Evolutionary conservation across 2,113 vertebrate genomes (phyloP), one percentile per base, ranked within the genome.

Genomic region (Propithecus coquereli): DNA sequence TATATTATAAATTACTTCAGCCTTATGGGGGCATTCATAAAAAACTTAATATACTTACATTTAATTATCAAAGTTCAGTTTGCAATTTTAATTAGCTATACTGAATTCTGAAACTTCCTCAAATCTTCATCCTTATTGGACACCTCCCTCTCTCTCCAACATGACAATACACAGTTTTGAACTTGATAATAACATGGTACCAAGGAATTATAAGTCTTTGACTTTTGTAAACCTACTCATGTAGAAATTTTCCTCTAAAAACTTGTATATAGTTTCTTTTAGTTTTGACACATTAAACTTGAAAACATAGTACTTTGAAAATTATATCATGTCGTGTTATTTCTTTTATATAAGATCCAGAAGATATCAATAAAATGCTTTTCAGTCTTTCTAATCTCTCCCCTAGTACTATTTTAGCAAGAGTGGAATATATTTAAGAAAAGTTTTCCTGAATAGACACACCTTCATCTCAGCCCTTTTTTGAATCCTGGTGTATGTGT

Each of bases 21-120:
- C 22, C 57, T 52, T 94, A 65, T 50, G 59, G 37, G 43, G 65
- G 18, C 52, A 94, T 95, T 97, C 68, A 88, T 85, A 90, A 95
- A 90, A 92, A 84, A 89, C 22, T 95, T 93, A 95, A 87, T 65
- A 57, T 81, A 92, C 59, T 92, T 95, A 81, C 45, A 83, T 86
- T 96, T 93, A 95, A 76, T 94, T 88, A 90, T 45, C 77, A 91
- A 87, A 96, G 50, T 95, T 97, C 34, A 87, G 34, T 79, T 96
- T 92, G 77, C 71, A 94, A 47, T 77, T 95, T 97, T 79, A 70
- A 92, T 94, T 43, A 95, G 47, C 23, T 88, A 79, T 86, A 54
- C 66, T 91, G 50, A 94, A 92, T 97, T 94, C 54, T 71, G 54
- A 87, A 94, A 92, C 95, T 83, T 96, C 37, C 40, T 87, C 71